phyloP scores from a whole-genome alignment of 2,888 invertebrate species.

The Crioceris asparagi region DNA sequence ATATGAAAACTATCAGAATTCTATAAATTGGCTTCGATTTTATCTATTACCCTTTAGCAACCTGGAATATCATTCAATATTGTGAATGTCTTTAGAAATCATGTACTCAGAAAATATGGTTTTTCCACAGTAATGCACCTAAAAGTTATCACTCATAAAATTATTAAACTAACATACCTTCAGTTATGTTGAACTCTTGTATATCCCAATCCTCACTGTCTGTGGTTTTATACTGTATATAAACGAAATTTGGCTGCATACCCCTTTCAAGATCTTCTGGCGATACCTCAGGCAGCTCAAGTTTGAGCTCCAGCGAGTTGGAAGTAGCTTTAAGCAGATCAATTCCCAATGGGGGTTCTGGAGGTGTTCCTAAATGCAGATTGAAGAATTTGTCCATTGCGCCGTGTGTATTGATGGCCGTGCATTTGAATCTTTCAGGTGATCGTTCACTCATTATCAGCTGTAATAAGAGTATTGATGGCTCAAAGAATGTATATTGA shows the following conservation, averaged over 20 bases:
- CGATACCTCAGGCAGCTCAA: conserved; percentile 23
- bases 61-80: too few species aligned
- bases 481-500: too few species aligned
- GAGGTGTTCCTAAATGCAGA: conserved; percentile 44
- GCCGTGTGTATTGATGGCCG: conserved; percentile 43
- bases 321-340: conserved; percentile 25
- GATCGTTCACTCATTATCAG: too few species aligned
- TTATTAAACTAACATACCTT: conserved; percentile 2
- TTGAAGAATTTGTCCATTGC: conserved; percentile 40
- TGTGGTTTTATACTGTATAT: conserved; percentile 25
- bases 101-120: too few species aligned
- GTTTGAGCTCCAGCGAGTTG: conserved; percentile 26
- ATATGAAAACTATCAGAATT: too few species aligned
- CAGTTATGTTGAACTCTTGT: conserved; percentile 10
- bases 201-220: conserved; percentile 17
- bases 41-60: too few species aligned
- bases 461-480: too few species aligned
- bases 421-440: conserved; percentile 46
- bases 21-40: too few species aligned
- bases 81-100: too few species aligned
- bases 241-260: conserved; percentile 30
- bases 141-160: not conserved
- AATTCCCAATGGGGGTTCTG: conserved; percentile 38
- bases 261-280: conserved; percentile 19
- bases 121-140: too few species aligned